A percentile compares a stretch with the other conserved stretches of the same genome.
These are phyloP conservation scores for Sminthurinus signatus DNA, from an alignment of 1,140 invertebrate genomes.

Conservation along the genomic window DNA sequence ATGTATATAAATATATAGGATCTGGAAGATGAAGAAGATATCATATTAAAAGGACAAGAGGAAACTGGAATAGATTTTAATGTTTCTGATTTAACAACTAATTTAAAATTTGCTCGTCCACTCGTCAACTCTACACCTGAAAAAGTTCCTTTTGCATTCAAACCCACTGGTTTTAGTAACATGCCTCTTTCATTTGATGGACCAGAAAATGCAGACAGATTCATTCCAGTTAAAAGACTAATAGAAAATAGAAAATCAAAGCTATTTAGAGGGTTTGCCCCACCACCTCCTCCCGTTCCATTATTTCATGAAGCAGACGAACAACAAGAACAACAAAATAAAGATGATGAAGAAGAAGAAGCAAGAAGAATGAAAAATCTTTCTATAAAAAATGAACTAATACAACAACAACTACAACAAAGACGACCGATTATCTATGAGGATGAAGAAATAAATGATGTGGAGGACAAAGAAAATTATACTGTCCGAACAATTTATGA, in stretches of 20 bases:
- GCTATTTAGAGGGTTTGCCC: too few relatives aligned
- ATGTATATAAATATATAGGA: constrained; percentile 7
- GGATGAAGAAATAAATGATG: neutral
- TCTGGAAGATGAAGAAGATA: too few relatives aligned
- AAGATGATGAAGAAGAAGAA: too few relatives aligned
- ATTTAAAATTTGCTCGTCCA: constrained; percentile 5
- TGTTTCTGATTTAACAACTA: constrained; percentile 20
- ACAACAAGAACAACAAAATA: neutral
- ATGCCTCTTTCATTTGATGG: neutral
- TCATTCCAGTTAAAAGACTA: too few relatives aligned
- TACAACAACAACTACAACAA: too few relatives aligned
- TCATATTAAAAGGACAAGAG: neutral
- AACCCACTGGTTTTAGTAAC: too few relatives aligned
- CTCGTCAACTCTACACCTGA: constrained; percentile 23
- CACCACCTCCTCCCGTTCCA: too few relatives aligned
- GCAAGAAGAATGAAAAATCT: neutral
- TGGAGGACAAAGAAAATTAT: too few relatives aligned
- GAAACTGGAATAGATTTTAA: constrained; percentile 16
- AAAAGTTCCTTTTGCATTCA: neutral
- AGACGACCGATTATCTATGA: constrained; percentile 1
- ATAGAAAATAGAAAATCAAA: too few relatives aligned
- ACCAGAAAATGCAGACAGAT: too few relatives aligned
- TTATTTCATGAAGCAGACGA: neutral
- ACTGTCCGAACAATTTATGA: neutral
- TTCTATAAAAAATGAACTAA: too few relatives aligned